phyloP scores from a whole-genome alignment of 2,888 invertebrate genomes.

The Dyspetes luteomarginatus region DNA sequence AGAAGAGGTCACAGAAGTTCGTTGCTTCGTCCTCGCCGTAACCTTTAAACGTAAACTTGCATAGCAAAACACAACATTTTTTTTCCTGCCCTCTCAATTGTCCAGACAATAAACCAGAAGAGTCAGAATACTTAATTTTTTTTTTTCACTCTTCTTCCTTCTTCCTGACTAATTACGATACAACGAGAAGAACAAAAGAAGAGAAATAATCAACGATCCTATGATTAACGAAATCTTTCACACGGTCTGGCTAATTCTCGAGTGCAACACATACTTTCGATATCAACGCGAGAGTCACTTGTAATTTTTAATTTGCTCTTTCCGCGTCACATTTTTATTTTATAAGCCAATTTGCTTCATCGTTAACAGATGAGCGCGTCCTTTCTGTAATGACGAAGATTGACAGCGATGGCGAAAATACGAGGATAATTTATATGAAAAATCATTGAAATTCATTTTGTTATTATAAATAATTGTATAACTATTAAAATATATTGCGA shows the following conservation, averaged over 20 bases:
- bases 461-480: too few species aligned
- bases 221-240: constrained; percentile 43
- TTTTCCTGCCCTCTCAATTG: neutral
- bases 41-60: constrained; percentile 12
- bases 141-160: too few species aligned
- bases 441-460: too few species aligned
- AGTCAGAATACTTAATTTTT: too few species aligned
- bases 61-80: constrained; percentile 13
- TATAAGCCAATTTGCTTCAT: too few species aligned
- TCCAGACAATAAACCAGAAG: constrained; percentile 28
- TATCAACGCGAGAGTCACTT: neutral
- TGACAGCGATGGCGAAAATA: too few species aligned
- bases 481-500: too few species aligned
- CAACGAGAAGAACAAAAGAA: constrained; percentile 20
- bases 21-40: constrained; percentile 37
- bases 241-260: constrained; percentile 39
- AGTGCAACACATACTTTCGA: constrained; percentile 2
- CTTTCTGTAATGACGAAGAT: too few species aligned
- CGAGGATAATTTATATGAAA: too few species aligned
- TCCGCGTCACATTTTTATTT: too few species aligned
- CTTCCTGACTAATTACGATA: constrained; percentile 41
- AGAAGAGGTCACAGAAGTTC: constrained; percentile 48
- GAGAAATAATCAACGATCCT: constrained; percentile 23
- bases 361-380: too few species aligned
- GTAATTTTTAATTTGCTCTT: constrained; percentile 4